Conservation (phyloP, 2,113 vertebrate genomes). For the Pangasianodon hypophthalmus region DNA sequence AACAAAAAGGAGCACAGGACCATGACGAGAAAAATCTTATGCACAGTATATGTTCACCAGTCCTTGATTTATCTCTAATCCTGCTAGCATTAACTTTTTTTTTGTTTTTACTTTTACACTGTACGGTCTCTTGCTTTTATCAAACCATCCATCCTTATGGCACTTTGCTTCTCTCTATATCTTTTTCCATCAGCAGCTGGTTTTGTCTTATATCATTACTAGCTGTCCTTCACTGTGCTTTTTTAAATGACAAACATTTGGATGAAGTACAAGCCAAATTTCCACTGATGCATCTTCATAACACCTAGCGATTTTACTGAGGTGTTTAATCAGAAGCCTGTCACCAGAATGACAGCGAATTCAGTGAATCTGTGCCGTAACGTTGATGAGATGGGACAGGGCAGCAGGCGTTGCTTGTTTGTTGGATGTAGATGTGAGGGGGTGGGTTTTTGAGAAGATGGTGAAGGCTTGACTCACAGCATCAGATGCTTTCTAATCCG, state of each 20-base stretch:
- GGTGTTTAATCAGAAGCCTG: constrained; percentile 56
- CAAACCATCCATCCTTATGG: constrained; percentile 19
- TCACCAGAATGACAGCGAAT: constrained; percentile 54
- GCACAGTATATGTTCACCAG: constrained; percentile 14
- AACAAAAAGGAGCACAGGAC: not conserved
- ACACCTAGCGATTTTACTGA: constrained; percentile 44
- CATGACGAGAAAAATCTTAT: constrained; percentile 11
- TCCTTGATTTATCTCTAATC: constrained; percentile 4
- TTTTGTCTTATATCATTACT: constrained; percentile 71
- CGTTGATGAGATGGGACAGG: constrained; percentile 46
- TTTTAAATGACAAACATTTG: constrained; percentile 68
- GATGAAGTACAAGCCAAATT: constrained; percentile 65
- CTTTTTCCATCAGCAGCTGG: constrained; percentile 57
- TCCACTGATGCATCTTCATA: constrained; percentile 59
- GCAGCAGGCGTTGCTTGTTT: constrained; percentile 46
- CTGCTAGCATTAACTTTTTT: constrained; percentile 9
- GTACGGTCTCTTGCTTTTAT: constrained; percentile 34
- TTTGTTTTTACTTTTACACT: constrained; percentile 25
- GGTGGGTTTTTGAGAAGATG: constrained; percentile 62
- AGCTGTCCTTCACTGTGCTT: constrained; percentile 65
- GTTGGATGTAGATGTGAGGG: constrained; percentile 56
- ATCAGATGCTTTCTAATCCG: constrained; percentile 73
- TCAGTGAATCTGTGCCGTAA: constrained; percentile 46
- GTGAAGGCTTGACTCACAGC: constrained; percentile 71
- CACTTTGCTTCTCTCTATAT: constrained; percentile 3